phyloP scores from a whole-genome alignment of 1,140 invertebrate genomes.

The Magallana angulata region DNA sequence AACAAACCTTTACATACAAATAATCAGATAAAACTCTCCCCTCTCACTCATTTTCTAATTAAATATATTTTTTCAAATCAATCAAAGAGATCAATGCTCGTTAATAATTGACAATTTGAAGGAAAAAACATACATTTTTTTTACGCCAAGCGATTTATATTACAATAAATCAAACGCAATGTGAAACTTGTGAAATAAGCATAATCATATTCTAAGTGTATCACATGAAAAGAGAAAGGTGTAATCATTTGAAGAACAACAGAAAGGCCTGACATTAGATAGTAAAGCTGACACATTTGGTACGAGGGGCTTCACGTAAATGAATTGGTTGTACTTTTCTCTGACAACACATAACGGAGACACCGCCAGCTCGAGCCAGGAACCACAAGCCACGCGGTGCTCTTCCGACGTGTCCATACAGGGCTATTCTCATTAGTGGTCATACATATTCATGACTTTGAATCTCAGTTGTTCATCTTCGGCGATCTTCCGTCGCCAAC shows the following conservation, averaged over 20 bases:
- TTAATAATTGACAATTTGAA: not conserved
- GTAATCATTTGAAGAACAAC: slow-evolving; percentile 4
- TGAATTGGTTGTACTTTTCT: not conserved
- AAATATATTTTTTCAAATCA: not conserved
- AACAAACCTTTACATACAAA: no score
- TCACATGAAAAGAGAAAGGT: not conserved
- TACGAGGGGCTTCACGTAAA: not conserved
- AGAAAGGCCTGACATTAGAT: not conserved
- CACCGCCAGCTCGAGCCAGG: not conserved
- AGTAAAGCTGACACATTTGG: slow-evolving; percentile 10
- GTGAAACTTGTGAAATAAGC: not conserved
- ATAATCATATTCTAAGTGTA: not conserved
- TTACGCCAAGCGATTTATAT: not conserved
- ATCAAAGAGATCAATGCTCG: not conserved
- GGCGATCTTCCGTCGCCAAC: not conserved
- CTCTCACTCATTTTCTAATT: not conserved
- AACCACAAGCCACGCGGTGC: not conserved
- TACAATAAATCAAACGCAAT: not conserved
- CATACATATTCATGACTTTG: slow-evolving; percentile 2
- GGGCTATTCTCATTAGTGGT: not conserved
- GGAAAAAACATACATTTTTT: not conserved
- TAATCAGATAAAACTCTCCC: no score
- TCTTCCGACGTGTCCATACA: not conserved
- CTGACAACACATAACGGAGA: not conserved
- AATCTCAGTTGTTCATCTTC: not conserved